Evolutionary conservation across 1,140 invertebrate species (phyloP).

Genomic region (Drosophila insularis): DNA sequence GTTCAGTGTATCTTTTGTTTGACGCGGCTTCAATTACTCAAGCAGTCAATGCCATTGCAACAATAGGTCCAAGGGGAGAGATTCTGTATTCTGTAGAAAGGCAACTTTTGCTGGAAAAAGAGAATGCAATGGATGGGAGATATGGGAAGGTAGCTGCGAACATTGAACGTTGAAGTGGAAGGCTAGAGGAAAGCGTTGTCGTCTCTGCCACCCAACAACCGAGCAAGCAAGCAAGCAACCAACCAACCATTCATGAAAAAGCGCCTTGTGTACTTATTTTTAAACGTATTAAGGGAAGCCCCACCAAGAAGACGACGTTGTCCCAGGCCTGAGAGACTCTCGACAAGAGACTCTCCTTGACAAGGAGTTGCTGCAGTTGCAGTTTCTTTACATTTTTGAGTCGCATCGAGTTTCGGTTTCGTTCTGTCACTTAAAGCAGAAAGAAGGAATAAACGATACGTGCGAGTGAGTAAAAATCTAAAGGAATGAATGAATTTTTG

Average conservation of each 20-base stretch:
- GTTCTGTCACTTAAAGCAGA: background rate
- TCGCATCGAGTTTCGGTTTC: background rate
- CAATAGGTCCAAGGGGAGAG: background rate
- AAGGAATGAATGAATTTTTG: background rate
- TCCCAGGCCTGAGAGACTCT: background rate
- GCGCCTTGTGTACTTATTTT: conserved; percentile 69
- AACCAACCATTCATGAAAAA: conserved; percentile 26
- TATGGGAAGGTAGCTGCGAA: conserved; percentile 21
- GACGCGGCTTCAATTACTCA: conserved; percentile 68
- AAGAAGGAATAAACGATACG: conserved; percentile 60
- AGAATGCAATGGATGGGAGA: background rate
- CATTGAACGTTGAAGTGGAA: conserved; percentile 65
- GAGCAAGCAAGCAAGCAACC: background rate
- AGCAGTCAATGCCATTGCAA: conserved; percentile 64
- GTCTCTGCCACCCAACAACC: background rate
- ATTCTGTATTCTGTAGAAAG: background rate
- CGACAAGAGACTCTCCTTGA: conserved; percentile 5
- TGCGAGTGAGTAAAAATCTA: conserved; percentile 3
- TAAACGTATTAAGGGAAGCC: conserved; percentile 74
- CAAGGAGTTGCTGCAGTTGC: conserved; percentile 27
- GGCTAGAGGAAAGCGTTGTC: conserved; percentile 12
- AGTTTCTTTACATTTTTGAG: background rate
- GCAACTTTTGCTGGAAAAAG: background rate
- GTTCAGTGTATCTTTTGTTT: conserved; percentile 23
- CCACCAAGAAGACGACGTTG: conserved; percentile 30